These are phyloP conservation scores for Aythya baeri DNA, from an alignment of 2,113 vertebrate species.

Conservation along the genomic window DNA sequence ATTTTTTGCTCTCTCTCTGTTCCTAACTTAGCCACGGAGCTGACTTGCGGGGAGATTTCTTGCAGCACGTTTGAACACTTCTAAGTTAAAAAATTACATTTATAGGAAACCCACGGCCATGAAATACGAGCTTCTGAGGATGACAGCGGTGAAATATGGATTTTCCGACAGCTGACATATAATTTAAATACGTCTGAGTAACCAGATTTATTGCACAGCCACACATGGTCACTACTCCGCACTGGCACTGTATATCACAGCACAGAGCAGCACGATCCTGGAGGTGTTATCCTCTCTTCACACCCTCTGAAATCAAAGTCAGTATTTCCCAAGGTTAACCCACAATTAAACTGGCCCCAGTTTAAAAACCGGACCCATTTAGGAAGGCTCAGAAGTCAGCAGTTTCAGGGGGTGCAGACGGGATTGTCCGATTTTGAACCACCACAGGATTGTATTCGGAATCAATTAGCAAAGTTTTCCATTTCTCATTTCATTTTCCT, in stretches of 20 bases:
- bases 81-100: background rate
- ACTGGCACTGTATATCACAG: background rate
- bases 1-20: background rate
- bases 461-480: background rate
- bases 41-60: background rate
- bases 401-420: background rate
- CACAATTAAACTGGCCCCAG: background rate
- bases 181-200: background rate
- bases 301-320: background rate
- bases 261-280: background rate
- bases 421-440: background rate
- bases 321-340: background rate
- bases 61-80: background rate
- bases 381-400: background rate
- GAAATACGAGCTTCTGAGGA: background rate
- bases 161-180: slow-evolving; percentile 16
- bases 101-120: background rate
- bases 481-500: background rate
- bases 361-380: background rate
- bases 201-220: background rate
- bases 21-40: background rate
- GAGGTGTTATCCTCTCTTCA: background rate
- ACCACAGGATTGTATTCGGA: background rate
- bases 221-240: rapidly evolving
- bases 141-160: background rate